Evolutionary conservation across 2,797 vertebrate genomes (phyloP).

Genomic region (Thaleichthys pacificus): DNA sequence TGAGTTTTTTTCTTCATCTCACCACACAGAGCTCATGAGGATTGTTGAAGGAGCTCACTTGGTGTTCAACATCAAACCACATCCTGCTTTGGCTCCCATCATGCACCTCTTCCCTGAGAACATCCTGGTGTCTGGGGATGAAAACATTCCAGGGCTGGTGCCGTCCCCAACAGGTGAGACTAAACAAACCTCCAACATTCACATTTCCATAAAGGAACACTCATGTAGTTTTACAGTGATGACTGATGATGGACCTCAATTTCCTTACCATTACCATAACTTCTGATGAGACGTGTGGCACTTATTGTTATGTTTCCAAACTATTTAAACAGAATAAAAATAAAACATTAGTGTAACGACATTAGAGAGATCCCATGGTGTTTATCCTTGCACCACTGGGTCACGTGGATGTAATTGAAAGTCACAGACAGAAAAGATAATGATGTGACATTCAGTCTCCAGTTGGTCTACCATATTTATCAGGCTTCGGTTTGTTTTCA

Average conservation of each 20-base stretch:
- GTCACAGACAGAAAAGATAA: neutral
- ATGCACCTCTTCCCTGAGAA: conserved; percentile 89
- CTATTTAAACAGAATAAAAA: neutral
- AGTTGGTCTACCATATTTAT: neutral
- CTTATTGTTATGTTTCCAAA: neutral
- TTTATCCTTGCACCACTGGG: conserved; percentile 7
- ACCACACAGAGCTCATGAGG: conserved; percentile 75
- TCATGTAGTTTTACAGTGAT: neutral
- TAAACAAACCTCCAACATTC: neutral
- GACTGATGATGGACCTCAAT: neutral
- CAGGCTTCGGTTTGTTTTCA: neutral
- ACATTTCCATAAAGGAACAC: neutral
- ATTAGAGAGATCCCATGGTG: neutral
- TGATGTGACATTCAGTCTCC: neutral
- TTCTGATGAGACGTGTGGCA: neutral
- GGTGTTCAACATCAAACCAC: conserved; percentile 75
- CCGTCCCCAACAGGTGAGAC: conserved; percentile 65
- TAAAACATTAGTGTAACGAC: neutral
- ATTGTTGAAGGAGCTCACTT: conserved; percentile 79
- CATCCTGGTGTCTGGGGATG: conserved; percentile 78
- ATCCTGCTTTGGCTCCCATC: conserved; percentile 68
- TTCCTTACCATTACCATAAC: neutral
- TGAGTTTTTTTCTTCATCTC: neutral
- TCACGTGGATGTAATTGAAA: neutral
- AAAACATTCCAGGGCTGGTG: conserved; percentile 80